Percentiles rank a stretch among this genome's conserved stretches.
phyloP scores from a whole-genome alignment of 2,113 vertebrate species.

The Lamprotornis superbus region DNA sequence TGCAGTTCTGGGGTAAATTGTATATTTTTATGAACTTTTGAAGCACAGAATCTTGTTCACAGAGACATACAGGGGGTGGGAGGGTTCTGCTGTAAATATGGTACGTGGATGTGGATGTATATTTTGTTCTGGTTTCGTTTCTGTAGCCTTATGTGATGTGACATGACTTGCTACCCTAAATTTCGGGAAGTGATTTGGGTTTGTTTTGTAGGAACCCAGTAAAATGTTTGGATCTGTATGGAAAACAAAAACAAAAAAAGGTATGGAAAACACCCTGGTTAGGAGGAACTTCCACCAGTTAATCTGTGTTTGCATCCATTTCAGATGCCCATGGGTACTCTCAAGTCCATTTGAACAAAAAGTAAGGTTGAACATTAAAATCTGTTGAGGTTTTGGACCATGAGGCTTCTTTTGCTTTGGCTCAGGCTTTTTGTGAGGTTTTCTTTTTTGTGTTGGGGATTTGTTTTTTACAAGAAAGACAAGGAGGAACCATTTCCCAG shows the following conservation, averaged over 20 bases:
- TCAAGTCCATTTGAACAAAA: background rate
- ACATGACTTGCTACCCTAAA: background rate
- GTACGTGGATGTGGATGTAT: background rate
- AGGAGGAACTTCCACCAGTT: background rate
- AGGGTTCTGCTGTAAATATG: background rate
- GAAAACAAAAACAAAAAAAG: background rate
- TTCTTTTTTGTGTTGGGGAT: accelerated
- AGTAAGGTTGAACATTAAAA: background rate
- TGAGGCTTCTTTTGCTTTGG: background rate
- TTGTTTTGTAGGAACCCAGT: background rate
- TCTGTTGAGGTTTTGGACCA: background rate
- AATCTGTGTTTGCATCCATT: background rate
- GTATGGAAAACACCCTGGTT: background rate
- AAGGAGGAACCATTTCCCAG: background rate
- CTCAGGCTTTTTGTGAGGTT: background rate
- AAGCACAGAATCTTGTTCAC: conserved; percentile 46
- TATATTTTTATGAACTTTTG: conserved; percentile 75
- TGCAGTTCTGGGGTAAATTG: conserved; percentile 60
- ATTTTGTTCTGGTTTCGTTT: conserved; percentile 23
- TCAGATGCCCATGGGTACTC: background rate
- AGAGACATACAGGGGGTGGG: conserved; percentile 8
- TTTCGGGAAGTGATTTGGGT: background rate
- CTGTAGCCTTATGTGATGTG: background rate
- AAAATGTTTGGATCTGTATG: background rate
- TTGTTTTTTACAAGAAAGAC: background rate